Evolutionary conservation across 2,888 invertebrate genomes (phyloP).

Genomic region (Merodon equestris): DNA sequence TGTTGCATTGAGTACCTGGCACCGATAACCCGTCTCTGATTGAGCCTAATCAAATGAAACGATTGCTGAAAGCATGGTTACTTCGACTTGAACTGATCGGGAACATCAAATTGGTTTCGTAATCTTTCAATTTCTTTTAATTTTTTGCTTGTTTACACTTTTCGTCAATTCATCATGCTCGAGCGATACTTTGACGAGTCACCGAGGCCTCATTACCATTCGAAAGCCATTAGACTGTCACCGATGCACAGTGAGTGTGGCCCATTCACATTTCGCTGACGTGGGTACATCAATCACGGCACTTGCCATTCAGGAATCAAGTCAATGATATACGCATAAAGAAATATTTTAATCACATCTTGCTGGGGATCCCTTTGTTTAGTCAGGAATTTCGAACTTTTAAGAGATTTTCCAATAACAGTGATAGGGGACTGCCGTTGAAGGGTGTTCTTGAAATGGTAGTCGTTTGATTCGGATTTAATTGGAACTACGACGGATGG

Average conservation of each 20-base stretch:
- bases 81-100: not conserved
- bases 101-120: not conserved
- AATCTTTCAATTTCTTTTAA: not conserved
- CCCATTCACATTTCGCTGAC: no score
- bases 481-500: no score
- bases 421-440: no score
- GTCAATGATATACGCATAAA: not conserved
- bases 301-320: not conserved
- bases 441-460: no score
- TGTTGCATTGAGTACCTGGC: constrained; percentile 27
- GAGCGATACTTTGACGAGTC: not conserved
- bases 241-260: no score
- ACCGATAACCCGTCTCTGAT: constrained; percentile 17
- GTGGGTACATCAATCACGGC: no score
- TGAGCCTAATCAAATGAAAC: constrained; percentile 28
- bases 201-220: constrained; percentile 8
- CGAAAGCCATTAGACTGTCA: not conserved
- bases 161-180: constrained; percentile 19
- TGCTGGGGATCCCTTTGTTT: no score
- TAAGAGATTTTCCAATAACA: no score
- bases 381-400: no score
- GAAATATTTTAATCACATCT: no score
- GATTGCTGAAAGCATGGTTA: not conserved
- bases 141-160: constrained; percentile 1
- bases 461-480: no score